Percentiles rank a stretch among this genome's conserved stretches.
Conservation (phyloP, 2,797 vertebrate species). For the Liparis tanakae region DNA sequence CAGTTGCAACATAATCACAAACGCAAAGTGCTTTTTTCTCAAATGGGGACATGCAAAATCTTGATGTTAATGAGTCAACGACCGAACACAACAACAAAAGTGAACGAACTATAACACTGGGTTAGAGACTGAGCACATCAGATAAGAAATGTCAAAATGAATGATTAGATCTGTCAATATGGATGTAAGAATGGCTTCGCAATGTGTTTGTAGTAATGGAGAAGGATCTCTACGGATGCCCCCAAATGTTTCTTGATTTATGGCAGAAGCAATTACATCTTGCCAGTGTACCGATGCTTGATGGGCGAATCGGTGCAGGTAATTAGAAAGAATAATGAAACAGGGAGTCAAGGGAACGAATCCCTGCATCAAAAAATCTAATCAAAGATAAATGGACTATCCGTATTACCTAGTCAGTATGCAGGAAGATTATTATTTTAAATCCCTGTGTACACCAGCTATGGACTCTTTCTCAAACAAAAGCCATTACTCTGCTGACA, state of each 20-base stretch:
- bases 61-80: slow-evolving; percentile 40
- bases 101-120: slow-evolving; percentile 28
- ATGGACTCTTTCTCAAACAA: slow-evolving; percentile 66
- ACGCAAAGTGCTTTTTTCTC: slow-evolving; percentile 42
- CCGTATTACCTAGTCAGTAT: slow-evolving; percentile 76
- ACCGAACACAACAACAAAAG: slow-evolving; percentile 9
- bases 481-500: slow-evolving; percentile 71
- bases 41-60: slow-evolving; percentile 31
- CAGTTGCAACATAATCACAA: slow-evolving; percentile 39
- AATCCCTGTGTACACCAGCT: slow-evolving; percentile 65
- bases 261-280: slow-evolving; percentile 81
- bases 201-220: slow-evolving; percentile 66
- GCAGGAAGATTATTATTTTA: slow-evolving; percentile 77
- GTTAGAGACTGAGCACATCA: slow-evolving; percentile 40
- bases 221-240: slow-evolving; percentile 57
- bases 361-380: slow-evolving; percentile 78
- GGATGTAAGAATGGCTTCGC: slow-evolving; percentile 58
- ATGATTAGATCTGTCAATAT: slow-evolving; percentile 63
- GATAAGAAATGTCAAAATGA: slow-evolving; percentile 64
- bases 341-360: slow-evolving; percentile 72
- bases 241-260: slow-evolving; percentile 79
- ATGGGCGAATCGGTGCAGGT: slow-evolving; percentile 79
- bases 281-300: slow-evolving; percentile 69
- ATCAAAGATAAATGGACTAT: slow-evolving; percentile 82
- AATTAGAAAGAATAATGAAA: slow-evolving; percentile 86